phyloP scores from a whole-genome alignment of 2,113 vertebrate genomes.

The Trematomus loennbergii region DNA sequence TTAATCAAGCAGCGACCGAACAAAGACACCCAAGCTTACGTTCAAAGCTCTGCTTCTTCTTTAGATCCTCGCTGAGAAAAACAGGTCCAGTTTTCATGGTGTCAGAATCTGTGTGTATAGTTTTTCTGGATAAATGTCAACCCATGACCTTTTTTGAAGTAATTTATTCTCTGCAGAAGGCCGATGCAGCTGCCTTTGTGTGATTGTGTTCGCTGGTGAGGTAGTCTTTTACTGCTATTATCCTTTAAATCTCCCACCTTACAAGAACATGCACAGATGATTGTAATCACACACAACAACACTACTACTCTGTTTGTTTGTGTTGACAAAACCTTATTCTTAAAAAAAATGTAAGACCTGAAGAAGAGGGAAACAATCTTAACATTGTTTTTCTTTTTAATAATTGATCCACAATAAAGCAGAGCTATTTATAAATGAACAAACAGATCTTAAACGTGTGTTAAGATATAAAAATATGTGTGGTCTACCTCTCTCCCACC shows the following conservation, averaged over 20 bases:
- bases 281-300: neutral
- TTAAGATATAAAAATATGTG: too few species aligned
- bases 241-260: constrained; percentile 30
- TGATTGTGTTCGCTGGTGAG: constrained; percentile 42
- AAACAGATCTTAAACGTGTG: too few species aligned
- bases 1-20: constrained; percentile 60
- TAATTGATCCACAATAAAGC: too few species aligned
- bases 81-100: constrained; percentile 55
- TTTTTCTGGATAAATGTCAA: constrained; percentile 84
- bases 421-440: too few species aligned
- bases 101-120: constrained; percentile 64
- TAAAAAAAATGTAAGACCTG: neutral
- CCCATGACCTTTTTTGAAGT: constrained; percentile 82
- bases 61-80: constrained; percentile 65
- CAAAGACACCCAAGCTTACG: constrained; percentile 38
- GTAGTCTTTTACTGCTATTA: constrained; percentile 46
- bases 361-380: neutral
- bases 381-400: too few species aligned
- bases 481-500: too few species aligned
- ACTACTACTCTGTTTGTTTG: neutral
- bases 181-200: constrained; percentile 51
- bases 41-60: constrained; percentile 59
- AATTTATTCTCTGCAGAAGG: constrained; percentile 74
- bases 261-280: neutral
- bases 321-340: neutral